Evolutionary conservation across 2,797 vertebrate genomes (phyloP).

Genomic region (Artibeus jamaicensis): DNA sequence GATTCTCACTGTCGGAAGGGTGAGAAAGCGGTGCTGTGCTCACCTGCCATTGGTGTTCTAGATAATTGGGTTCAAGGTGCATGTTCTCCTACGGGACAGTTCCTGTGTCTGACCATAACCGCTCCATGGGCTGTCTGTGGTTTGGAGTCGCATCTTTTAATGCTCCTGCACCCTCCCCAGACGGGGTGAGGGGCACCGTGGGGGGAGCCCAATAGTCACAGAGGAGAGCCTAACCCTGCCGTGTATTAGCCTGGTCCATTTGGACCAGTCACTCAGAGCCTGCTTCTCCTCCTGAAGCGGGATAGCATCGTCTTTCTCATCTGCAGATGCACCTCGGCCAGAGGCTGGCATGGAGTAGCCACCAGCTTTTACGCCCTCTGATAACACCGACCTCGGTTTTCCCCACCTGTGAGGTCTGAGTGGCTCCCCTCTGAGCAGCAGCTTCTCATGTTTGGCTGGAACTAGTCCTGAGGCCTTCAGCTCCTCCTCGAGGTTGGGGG

Average conservation of each 20-base stretch:
- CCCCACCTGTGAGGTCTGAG: not conserved
- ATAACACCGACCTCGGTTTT: not conserved
- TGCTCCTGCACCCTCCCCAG: not conserved
- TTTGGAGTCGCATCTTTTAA: not conserved
- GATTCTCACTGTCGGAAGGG: not conserved
- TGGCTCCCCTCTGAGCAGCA: not conserved
- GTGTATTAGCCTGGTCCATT: not conserved
- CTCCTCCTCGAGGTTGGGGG: not conserved
- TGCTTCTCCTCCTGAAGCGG: not conserved
- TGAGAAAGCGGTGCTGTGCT: not conserved
- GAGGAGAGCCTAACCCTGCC: not conserved
- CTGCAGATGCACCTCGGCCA: not conserved
- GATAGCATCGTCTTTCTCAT: not conserved
- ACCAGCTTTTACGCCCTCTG: not conserved
- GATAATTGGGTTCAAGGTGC: not conserved
- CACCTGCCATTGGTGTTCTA: not conserved
- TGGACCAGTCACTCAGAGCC: not conserved
- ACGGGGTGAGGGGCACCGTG: not conserved
- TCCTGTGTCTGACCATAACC: not conserved
- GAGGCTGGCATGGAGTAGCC: not conserved
- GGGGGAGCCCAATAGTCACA: not conserved
- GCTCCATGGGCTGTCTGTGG: not conserved
- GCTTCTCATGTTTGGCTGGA: not conserved
- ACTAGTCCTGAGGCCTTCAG: not conserved
- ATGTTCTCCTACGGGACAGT: not conserved